Evolutionary conservation across 2,797 vertebrate species (phyloP).

Genomic region (Hypotaenidia okinawae): DNA sequence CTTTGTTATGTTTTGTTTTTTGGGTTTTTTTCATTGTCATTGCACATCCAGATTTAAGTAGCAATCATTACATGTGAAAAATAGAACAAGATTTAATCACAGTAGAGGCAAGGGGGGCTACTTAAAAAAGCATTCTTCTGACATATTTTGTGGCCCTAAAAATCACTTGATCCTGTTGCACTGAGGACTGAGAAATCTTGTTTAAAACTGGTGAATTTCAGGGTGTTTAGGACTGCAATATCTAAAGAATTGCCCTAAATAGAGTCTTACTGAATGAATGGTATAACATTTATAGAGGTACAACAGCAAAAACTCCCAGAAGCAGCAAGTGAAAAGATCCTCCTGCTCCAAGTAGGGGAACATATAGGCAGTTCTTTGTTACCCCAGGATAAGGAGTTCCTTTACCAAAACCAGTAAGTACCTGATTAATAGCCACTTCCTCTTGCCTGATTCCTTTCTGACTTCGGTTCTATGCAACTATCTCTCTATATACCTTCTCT

Average conservation of each 20-base stretch:
- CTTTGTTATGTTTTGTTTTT: neutral
- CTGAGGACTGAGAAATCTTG: neutral
- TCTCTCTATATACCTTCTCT: neutral
- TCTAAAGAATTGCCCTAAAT: neutral
- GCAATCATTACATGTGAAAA: neutral
- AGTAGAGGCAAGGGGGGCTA: neutral
- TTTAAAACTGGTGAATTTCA: neutral
- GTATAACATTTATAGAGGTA: neutral
- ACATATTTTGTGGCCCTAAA: neutral
- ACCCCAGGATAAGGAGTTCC: neutral
- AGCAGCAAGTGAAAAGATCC: neutral
- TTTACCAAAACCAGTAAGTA: neutral
- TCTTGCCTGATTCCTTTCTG: neutral
- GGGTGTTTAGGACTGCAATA: neutral
- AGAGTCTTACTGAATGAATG: neutral
- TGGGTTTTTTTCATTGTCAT: neutral
- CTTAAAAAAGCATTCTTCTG: neutral
- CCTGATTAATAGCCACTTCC: neutral
- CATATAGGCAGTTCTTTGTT: rapidly evolving
- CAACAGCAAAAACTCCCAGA: neutral
- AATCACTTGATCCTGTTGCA: neutral
- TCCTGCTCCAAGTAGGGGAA: neutral
- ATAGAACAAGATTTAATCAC: neutral
- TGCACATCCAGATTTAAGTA: neutral
- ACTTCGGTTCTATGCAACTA: rapidly evolving